phyloP scores from a whole-genome alignment of 2,797 vertebrate genomes.

The Poeciliopsis paucimaculata region DNA sequence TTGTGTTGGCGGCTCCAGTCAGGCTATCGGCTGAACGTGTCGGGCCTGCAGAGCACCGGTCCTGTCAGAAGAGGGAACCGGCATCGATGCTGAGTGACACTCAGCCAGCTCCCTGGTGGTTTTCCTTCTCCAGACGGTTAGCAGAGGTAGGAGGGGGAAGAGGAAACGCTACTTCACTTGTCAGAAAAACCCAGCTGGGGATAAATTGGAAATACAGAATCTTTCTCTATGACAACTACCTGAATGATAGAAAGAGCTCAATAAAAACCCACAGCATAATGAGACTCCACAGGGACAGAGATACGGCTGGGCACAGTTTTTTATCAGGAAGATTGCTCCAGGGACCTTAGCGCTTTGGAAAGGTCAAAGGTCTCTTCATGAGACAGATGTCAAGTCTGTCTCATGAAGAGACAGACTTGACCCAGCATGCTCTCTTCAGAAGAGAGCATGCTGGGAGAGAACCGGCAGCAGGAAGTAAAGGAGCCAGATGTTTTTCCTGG shows the following conservation, averaged over 20 bases:
- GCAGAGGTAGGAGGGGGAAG: constrained; percentile 5
- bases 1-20: constrained; percentile 45
- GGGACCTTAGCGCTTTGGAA: constrained; percentile 25
- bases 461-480: constrained; percentile 26
- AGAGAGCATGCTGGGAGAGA: constrained; percentile 7
- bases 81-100: constrained; percentile 66
- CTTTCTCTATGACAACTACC: constrained; percentile 48
- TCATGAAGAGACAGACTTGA: too few relatives aligned
- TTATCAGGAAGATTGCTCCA: constrained; percentile 16
- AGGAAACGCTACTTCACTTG: constrained; percentile 31
- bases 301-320: constrained; percentile 21
- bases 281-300: background rate
- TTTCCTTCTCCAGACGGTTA: constrained; percentile 41
- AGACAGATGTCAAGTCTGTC: constrained; percentile 35
- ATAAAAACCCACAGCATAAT: constrained; percentile 35
- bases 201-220: constrained; percentile 8
- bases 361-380: constrained; percentile 39
- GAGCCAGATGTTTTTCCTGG: constrained; percentile 43
- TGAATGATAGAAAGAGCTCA: constrained; percentile 12
- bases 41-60: constrained; percentile 51
- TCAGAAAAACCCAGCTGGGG: constrained; percentile 21
- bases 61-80: constrained; percentile 46
- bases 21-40: constrained; percentile 46
- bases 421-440: too few relatives aligned
- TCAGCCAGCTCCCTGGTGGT: constrained; percentile 51